Percentiles rank a stretch among this genome's conserved stretches.
Evolutionary conservation across 2,888 invertebrate species (phyloP).

Genomic region (Drosophila maculinotata): DNA sequence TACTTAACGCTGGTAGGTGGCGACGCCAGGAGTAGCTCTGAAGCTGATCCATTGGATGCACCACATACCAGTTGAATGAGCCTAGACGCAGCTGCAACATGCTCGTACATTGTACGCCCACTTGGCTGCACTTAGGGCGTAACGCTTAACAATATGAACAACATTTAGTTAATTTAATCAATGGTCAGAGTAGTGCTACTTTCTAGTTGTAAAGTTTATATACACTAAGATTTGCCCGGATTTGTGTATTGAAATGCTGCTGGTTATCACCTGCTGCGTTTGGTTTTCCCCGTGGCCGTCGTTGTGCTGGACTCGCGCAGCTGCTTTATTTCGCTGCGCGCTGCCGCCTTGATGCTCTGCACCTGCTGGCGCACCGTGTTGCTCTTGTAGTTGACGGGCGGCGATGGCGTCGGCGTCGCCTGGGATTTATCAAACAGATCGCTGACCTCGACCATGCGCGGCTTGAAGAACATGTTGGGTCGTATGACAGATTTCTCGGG

Average conservation of each 20-base stretch:
- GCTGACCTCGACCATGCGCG: constrained; percentile 88
- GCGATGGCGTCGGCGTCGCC: constrained; percentile 2
- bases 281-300: constrained; percentile 47
- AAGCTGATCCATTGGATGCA: not conserved
- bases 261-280: constrained; percentile 71
- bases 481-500: constrained; percentile 81
- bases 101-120: constrained; percentile 18
- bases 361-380: constrained; percentile 76
- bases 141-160: constrained; percentile 55
- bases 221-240: constrained; percentile 32
- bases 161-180: constrained; percentile 47
- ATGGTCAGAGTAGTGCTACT: constrained; percentile 43
- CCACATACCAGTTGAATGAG: constrained; percentile 1
- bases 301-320: constrained; percentile 62
- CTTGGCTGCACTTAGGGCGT: constrained; percentile 14
- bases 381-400: constrained; percentile 71
- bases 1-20: constrained; percentile 40
- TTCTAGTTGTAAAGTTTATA: constrained; percentile 36
- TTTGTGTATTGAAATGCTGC: constrained; percentile 22
- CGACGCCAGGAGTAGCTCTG: not conserved
- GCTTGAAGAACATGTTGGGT: constrained; percentile 85
- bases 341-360: constrained; percentile 76
- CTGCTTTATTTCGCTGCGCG: constrained; percentile 80
- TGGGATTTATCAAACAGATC: constrained; percentile 86
- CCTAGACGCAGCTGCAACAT: constrained; percentile 4